Evolutionary conservation across 2,888 invertebrate genomes (phyloP), one percentile per base, ranked within the genome.

Genomic region (Lacanobia oleracea): DNA sequence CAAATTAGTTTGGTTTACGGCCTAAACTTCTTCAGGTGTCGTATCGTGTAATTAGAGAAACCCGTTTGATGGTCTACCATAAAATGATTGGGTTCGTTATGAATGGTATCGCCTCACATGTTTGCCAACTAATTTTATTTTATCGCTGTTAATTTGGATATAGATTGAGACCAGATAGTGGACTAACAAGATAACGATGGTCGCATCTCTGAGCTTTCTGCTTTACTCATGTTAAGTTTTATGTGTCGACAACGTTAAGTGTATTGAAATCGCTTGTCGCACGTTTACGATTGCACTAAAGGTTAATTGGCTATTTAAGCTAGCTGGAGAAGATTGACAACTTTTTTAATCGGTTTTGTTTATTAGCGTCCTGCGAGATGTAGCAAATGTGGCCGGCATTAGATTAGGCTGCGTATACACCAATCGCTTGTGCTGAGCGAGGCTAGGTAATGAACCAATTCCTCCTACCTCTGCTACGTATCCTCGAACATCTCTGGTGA

Each of bases 1-100:
- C 79, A 83, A 85, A 90, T 91, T 90, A 88, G 90, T 91, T 91
- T 87, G 87, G 85, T 90, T 90, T 86, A 89, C 59, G 67, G 72
- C 50, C 33, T 57, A 73, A 72, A 85, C 85, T 86, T 82, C 83
- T 82, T 88, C 81, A 86, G 87, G 85, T 86, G 87, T 86, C 85
- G 79, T 80, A 73, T 74, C 82, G 82, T 84, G 78, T 57, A 88
- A 88, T 86, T 76, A 83, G 77, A 79, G 57, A 59, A 82, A 83
- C 85, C 51, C 3, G 85, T 85, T 85, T 74, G 81, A 74, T 75
- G 56, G 54, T 75, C 66, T 56, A 33, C 71, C 57, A 77, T 75
- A 71, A 76, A 79, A 68, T 71, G 37, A 37, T 72, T 60, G 45
- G 65, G 70, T 68, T 77, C 57, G 21, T 37, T 72, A 76, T 67